Conservation (phyloP, 2,888 invertebrate species). For the Amblyteles armatorius region DNA sequence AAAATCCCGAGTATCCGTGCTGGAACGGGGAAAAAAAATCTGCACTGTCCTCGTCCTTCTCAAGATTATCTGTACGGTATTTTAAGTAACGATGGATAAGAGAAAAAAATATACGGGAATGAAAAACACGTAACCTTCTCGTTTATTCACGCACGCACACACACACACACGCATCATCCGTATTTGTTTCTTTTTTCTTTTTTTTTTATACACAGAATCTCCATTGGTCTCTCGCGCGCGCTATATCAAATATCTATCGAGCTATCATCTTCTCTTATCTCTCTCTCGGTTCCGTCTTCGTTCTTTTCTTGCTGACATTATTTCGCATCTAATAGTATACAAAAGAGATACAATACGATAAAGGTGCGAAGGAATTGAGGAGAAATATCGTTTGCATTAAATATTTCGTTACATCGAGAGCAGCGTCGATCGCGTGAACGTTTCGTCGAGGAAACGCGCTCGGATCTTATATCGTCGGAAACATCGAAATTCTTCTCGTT, state of each 20-base stretch:
- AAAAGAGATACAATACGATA: slow-evolving; percentile 20
- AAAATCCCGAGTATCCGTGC: not conserved
- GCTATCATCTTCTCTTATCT: slow-evolving; percentile 10
- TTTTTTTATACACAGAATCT: slow-evolving; percentile 43
- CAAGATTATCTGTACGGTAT: not conserved
- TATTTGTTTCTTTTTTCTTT: slow-evolving; percentile 31
- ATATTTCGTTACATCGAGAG: slow-evolving; percentile 9
- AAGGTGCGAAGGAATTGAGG: slow-evolving; percentile 15
- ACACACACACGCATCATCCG: slow-evolving; percentile 16
- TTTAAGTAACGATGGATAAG: not conserved
- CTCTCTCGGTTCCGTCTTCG: slow-evolving; percentile 23
- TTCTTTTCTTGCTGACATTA: slow-evolving; percentile 7
- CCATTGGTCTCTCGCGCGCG: slow-evolving; percentile 63
- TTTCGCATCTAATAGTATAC: slow-evolving; percentile 28
- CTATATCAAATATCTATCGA: slow-evolving; percentile 48
- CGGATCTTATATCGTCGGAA: slow-evolving; percentile 42
- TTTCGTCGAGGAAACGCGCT: slow-evolving; percentile 60
- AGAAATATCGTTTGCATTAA: slow-evolving; percentile 4
- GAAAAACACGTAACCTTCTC: slow-evolving; percentile 61
- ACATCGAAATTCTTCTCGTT: slow-evolving; percentile 21
- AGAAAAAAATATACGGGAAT: slow-evolving; percentile 49
- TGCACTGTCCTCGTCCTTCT: not conserved
- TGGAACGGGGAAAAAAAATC: not conserved
- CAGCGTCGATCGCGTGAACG: slow-evolving; percentile 53
- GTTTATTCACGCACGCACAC: slow-evolving; percentile 60